Evolutionary conservation across 2,113 vertebrate genomes (phyloP).

Genomic region (Oriolus oriolus): DNA sequence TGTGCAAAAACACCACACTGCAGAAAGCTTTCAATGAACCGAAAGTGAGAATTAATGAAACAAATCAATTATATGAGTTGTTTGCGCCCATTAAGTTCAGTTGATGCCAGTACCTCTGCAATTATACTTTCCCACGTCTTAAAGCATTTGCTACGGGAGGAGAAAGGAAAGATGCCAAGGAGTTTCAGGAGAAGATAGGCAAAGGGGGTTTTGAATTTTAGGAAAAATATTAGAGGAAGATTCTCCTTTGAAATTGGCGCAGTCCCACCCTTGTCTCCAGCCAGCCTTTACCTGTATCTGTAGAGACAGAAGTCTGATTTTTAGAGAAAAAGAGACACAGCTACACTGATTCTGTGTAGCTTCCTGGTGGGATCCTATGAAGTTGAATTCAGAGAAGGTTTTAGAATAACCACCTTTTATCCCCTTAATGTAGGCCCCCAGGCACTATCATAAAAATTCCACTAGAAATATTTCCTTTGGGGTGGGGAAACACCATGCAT

Average conservation of each 20-base stretch:
- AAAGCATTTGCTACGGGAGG: background rate
- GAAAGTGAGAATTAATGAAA: background rate
- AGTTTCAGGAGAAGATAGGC: background rate
- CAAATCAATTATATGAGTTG: background rate
- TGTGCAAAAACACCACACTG: background rate
- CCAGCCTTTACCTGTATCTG: background rate
- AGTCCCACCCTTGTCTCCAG: background rate
- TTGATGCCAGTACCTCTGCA: background rate
- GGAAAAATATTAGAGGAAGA: background rate
- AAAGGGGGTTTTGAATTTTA: background rate
- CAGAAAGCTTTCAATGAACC: background rate
- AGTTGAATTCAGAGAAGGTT: background rate
- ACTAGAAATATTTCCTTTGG: slow-evolving; percentile 25
- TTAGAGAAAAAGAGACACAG: background rate
- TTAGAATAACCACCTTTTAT: background rate
- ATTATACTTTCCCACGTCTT: background rate
- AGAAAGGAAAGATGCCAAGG: background rate
- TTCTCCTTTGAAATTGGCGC: accelerated
- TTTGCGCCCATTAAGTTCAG: background rate
- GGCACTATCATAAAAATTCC: slow-evolving; percentile 42
- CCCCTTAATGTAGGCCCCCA: background rate
- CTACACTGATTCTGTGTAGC: background rate
- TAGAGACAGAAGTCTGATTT: background rate
- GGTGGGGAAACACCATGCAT: slow-evolving; percentile 32
- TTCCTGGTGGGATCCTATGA: background rate